A percentile compares a stretch with the other conserved stretches of the same genome.
These are phyloP conservation scores for Papilio elwesi DNA, from an alignment of 2,888 invertebrate genomes.

Conservation along the genomic window DNA sequence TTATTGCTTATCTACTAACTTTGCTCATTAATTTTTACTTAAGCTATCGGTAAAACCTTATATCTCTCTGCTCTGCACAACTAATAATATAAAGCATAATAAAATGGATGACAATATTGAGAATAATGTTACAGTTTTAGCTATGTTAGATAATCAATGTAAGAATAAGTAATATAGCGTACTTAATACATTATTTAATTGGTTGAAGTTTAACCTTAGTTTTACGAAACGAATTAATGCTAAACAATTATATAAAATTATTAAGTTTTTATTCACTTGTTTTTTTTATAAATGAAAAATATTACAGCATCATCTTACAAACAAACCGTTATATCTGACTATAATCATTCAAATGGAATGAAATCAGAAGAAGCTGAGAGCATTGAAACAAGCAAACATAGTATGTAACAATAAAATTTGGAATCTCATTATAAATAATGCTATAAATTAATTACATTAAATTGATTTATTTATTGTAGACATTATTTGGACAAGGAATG, in stretches of 20 bases:
- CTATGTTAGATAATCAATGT: slow-evolving; percentile 67
- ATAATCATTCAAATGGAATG: slow-evolving; percentile 53
- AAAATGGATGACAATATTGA: slow-evolving; percentile 68
- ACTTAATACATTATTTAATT: background rate
- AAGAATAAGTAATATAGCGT: slow-evolving; percentile 47
- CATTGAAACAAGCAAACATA: slow-evolving; percentile 65
- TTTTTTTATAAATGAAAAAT: slow-evolving; percentile 37
- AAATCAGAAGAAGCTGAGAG: slow-evolving; percentile 60
- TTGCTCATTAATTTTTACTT: background rate
- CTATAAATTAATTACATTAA: background rate
- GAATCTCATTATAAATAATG: background rate
- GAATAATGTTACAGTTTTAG: slow-evolving; percentile 66
- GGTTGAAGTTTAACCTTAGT: background rate
- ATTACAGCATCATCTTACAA: slow-evolving; percentile 58
- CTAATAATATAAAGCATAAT: background rate
- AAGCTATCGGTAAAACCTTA: background rate
- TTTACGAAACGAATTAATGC: too few relatives aligned
- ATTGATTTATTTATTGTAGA: slow-evolving; percentile 48
- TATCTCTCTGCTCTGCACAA: background rate
- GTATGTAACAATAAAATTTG: slow-evolving; percentile 50
- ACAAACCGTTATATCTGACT: slow-evolving; percentile 56
- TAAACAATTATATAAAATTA: too few relatives aligned
- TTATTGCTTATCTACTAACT: too few relatives aligned
- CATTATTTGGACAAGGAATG: slow-evolving; percentile 69
- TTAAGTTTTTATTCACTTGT: background rate